Base-by-base conservation (phyloP, 2,113 vertebrate genomes). In the Bubo blakistoni region DNA sequence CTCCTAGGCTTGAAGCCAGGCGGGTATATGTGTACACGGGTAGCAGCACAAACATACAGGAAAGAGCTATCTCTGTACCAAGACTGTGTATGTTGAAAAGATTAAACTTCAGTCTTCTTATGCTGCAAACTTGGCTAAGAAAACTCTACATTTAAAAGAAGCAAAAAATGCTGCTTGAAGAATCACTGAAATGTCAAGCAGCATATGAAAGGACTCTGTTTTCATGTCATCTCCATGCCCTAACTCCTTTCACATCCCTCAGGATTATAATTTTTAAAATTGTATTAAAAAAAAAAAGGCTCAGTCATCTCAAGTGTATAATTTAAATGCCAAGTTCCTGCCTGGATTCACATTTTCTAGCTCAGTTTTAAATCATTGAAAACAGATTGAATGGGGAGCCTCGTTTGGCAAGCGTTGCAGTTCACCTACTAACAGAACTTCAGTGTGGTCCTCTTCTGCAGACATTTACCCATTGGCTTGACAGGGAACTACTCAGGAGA, bases 161-260 rank as follows among this genome's bases (percentile, higher is more conserved):
- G 81, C 46, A 6, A 74, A 59, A 84, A 72, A 72, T 79, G 65
- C 61, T 91, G 27, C 73, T 47, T 71, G 61, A 71, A 86, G 69
- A 81, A 34, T 52, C 63, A 29, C 65, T 59, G 77, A 91, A 94
- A 96, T 94, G 82, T 81, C 92, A 90, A 84, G 79, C 52, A 94
- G 63, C 47, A 38, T 88, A 62, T 78, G 79, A 96, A 90, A 90
- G 42, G 54, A 81, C 27, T 84, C 72, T 70, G 67, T 67, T 83
- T 90, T 77, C 79, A 11, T 30, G 57, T 74, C 10, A 2, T 93
- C 89, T 74, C 77, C 38, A 4, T 52, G 77, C 38, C 57, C 86
- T 69, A 36, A 65, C 76, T 95, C 83, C 72, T 62, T 91, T 86
- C 73, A 52, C 36, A 30, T 65, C 73, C 84, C 87, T 79, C 81